Base-by-base conservation (phyloP, 1,140 invertebrate species). In the Drosophila ananassae region DNA sequence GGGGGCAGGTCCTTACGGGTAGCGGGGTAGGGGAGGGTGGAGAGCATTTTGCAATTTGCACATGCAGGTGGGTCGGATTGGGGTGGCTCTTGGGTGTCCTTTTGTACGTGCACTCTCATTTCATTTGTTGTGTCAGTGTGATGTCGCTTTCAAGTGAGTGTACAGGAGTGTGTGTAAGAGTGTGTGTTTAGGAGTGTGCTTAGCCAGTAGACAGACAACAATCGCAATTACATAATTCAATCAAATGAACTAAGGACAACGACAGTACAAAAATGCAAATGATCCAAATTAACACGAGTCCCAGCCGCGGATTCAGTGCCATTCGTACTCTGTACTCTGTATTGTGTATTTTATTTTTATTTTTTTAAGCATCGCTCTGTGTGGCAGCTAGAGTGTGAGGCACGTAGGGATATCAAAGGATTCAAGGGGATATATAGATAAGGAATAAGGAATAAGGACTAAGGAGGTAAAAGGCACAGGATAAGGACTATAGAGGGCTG, bases 201-300 rank as follows among this genome's bases (percentile, higher is more conserved):
- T 76, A 82, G 73, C 71, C 80, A 82, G 82, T 82, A 85, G 62
- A 85, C 82, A 82, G 67, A 71, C 67, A 69, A 69, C 67, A 71
- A 71, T 71, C 64, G 85, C 82, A 85, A 85, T 85, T 85, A 85
- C 82, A 85, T 79, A 87, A 82, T 76, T 87, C 82, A 85, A 85
- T 85, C 82, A 87, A 85, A 82, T 87, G 69, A 85, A 85, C 82
- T 64, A 62, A 66, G 73, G 83, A 84, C 73, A 50, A 71, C 61
- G 77, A 67, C 64, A 67, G 76, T 61, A 84, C 62, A 79, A 68
- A 83, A 84, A 79, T 64, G 75, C 56, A 75, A 72, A 79, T 79
- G 47, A 89, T 82, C 52, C 63, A 87, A 85, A 87, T 87, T 57
- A 87, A 82, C 79, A 81, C 56, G 67, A 81, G 61, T 75, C 48